Percentiles rank a stretch among this genome's conserved stretches.
Conservation (phyloP, 2,797 vertebrate genomes). For the Acanthurus lineatus region DNA sequence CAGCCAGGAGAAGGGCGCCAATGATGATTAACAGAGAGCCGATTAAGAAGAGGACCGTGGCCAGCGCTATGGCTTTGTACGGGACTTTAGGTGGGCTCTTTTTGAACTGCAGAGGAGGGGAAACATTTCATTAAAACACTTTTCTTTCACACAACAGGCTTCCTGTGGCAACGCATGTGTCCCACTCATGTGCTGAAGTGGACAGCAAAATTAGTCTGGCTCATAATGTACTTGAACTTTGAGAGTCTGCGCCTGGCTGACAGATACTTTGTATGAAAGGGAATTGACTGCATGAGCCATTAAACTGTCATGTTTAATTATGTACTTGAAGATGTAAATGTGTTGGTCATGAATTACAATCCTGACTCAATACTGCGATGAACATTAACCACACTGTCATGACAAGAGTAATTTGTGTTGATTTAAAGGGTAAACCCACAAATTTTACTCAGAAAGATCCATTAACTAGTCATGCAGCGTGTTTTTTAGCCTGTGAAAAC, state of each 20-base stretch:
- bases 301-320: background rate
- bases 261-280: background rate
- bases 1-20: slow-evolving; percentile 92
- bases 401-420: background rate
- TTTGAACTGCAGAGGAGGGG: slow-evolving; percentile 89
- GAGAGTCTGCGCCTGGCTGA: background rate
- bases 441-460: background rate
- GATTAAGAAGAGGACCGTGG: slow-evolving; percentile 93
- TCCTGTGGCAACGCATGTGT: slow-evolving; percentile 7
- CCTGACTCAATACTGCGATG: background rate
- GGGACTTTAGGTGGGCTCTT: slow-evolving; percentile 96
- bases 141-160: slow-evolving; percentile 32
- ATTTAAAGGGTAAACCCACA: background rate
- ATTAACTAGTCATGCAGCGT: background rate
- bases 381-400: background rate
- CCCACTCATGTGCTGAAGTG: background rate
- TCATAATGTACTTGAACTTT: background rate
- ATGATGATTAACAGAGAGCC: slow-evolving; percentile 94
- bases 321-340: background rate
- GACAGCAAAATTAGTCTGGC: background rate
- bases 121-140: slow-evolving; percentile 56
- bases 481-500: background rate
- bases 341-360: too few relatives aligned
- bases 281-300: background rate
- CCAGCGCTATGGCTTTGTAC: slow-evolving; percentile 96